Percentiles rank a stretch among this genome's conserved stretches.
These are phyloP conservation scores for Dicrurus megarhynchus DNA, from an alignment of 2,113 vertebrate species.

Conservation along the genomic window DNA sequence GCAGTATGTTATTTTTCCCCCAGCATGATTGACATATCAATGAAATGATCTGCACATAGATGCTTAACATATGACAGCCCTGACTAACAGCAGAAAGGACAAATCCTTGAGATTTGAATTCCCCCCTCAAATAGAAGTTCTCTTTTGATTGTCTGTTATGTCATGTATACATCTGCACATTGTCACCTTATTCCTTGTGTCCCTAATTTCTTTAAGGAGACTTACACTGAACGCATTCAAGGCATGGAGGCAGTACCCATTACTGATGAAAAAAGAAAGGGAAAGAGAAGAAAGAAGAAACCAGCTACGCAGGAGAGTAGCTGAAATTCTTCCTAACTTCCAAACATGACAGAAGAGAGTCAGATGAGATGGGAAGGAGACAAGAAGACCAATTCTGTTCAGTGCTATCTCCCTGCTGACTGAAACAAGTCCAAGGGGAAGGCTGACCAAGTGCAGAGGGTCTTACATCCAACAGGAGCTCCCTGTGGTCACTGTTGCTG, in stretches of 20 bases:
- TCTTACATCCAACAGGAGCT: neutral
- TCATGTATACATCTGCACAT: neutral
- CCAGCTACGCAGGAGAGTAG: conserved; percentile 81
- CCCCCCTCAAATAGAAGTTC: neutral
- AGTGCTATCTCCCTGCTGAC: neutral
- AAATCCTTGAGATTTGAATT: neutral
- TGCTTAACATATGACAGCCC: neutral
- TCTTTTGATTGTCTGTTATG: neutral
- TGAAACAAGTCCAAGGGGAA: neutral
- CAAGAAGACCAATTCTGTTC: neutral
- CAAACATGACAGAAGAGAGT: neutral
- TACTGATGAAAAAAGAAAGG: conserved; percentile 75
- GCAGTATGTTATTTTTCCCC: neutral
- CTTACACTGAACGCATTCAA: conserved; percentile 64
- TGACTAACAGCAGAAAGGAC: neutral
- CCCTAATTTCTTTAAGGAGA: conserved; percentile 70
- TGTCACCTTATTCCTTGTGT: neutral
- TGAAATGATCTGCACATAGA: neutral
- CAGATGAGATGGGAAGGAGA: neutral
- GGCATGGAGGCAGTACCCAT: conserved; percentile 79
- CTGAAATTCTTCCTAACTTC: conserved; percentile 89
- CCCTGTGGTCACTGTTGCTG: neutral
- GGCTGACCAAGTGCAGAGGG: neutral
- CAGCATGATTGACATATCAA: neutral
- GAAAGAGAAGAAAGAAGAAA: conserved; percentile 79